These are phyloP conservation scores for Tetranychus piercei DNA, from an alignment of 2,888 invertebrate species.

Conservation along the genomic window DNA sequence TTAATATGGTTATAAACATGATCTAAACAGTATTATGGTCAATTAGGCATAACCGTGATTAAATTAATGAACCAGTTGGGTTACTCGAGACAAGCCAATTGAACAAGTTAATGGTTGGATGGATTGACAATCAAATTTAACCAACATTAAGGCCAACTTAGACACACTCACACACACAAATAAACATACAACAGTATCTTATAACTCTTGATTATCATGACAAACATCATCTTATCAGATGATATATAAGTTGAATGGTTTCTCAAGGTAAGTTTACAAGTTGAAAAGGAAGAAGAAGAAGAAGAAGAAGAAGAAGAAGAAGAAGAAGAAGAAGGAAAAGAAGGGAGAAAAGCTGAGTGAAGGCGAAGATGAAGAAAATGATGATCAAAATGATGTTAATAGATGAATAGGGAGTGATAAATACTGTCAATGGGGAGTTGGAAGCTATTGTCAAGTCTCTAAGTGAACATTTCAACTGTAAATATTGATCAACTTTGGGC, in stretches of 20 bases:
- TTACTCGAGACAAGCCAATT: neutral
- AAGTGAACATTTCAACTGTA: neutral
- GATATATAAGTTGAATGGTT: neutral
- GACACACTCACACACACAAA: too few relatives aligned
- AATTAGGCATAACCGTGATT: neutral
- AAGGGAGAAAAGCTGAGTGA: neutral
- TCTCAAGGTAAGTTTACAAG: neutral
- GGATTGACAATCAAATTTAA: neutral
- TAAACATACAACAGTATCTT: too few relatives aligned
- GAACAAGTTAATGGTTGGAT: neutral
- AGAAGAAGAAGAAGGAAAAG: neutral
- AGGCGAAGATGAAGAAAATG: neutral
- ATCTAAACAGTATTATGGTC: neutral
- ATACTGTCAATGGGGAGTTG: neutral
- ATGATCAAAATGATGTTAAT: neutral
- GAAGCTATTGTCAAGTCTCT: neutral
- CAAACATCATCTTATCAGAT: neutral
- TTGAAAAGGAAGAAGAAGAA: neutral
- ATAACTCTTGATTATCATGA: neutral
- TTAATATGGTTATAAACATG: neutral
- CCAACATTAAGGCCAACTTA: neutral
- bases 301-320: neutral
- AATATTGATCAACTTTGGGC: neutral
- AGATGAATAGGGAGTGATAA: neutral
- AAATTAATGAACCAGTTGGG: neutral